Evolutionary conservation across 2,113 vertebrate species (phyloP).

Genomic region (Arizona elegans): DNA sequence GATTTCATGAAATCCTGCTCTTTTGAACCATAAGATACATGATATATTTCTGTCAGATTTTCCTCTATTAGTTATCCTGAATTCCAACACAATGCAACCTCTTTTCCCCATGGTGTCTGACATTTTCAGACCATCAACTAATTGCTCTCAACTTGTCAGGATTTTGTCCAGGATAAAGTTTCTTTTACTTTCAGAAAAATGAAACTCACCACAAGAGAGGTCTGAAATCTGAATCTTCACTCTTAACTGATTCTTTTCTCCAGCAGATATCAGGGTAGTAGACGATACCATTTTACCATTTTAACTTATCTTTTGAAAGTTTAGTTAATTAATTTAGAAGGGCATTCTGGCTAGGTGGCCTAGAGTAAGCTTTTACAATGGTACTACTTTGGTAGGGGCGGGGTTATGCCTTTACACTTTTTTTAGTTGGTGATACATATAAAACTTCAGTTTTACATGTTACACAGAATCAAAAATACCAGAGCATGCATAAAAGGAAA

Average conservation of each 20-base stretch:
- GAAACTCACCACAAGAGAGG: neutral
- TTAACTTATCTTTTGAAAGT: neutral
- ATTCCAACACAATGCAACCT: neutral
- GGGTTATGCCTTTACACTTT: neutral
- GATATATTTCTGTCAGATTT: neutral
- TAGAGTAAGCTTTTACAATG: neutral
- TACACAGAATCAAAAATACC: constrained; percentile 53
- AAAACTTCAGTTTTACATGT: constrained; percentile 56
- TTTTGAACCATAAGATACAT: neutral
- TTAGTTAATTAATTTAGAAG: neutral
- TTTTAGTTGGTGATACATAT: constrained; percentile 35
- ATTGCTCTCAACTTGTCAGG: neutral
- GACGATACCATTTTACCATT: neutral
- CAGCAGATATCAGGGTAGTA: neutral
- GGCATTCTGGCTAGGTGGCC: neutral
- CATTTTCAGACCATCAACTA: neutral
- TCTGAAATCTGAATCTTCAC: neutral
- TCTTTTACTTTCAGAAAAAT: neutral
- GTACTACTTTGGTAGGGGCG: neutral
- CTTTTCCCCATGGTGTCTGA: neutral
- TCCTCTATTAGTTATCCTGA: neutral
- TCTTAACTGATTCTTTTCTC: neutral
- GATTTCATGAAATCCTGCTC: neutral
- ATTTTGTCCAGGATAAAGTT: neutral
- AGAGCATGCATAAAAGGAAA: constrained; percentile 61